These are phyloP conservation scores for Apolygus lucorum DNA, from an alignment of 1,140 invertebrate genomes.

Conservation along the genomic window DNA sequence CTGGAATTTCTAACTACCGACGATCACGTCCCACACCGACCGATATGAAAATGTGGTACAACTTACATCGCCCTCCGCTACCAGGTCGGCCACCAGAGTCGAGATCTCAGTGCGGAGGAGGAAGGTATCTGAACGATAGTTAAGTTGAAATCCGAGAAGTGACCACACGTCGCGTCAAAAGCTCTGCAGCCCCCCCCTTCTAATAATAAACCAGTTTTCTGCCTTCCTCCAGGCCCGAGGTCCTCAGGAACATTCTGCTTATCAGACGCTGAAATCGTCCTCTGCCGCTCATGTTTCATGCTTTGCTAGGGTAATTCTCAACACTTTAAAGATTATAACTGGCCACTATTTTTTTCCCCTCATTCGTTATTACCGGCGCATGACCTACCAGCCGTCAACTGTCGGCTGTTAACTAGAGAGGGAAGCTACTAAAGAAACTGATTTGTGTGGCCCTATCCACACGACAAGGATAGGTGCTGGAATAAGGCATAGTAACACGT, in stretches of 20 bases:
- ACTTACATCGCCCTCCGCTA: not conserved
- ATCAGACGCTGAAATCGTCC: constrained; percentile 8
- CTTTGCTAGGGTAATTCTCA: constrained; percentile 14
- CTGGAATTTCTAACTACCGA: not conserved
- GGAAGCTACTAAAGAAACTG: too few relatives aligned
- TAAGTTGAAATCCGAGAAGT: constrained; percentile 13
- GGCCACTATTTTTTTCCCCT: not conserved
- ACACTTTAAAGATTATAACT: constrained; percentile 13
- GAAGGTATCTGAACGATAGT: constrained; percentile 10
- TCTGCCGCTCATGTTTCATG: constrained; percentile 2
- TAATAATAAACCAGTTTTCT: constrained; percentile 11
- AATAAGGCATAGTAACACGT: too few relatives aligned
- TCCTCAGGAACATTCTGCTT: constrained; percentile 8
- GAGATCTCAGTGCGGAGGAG: constrained; percentile 3
- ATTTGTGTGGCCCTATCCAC: too few relatives aligned
- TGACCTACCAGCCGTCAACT: not conserved
- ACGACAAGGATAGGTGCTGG: too few relatives aligned
- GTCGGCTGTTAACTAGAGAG: not conserved
- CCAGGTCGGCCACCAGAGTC: constrained; percentile 1
- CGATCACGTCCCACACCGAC: constrained; percentile 4
- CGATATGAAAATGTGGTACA: constrained; percentile 1
- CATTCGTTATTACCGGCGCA: not conserved
- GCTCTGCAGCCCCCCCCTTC: not conserved
- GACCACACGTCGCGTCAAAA: constrained; percentile 14
- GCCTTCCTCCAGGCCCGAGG: not conserved